These are phyloP conservation scores for Palloptera scutellata DNA, from an alignment of 2,888 invertebrate species.

Conservation along the genomic window DNA sequence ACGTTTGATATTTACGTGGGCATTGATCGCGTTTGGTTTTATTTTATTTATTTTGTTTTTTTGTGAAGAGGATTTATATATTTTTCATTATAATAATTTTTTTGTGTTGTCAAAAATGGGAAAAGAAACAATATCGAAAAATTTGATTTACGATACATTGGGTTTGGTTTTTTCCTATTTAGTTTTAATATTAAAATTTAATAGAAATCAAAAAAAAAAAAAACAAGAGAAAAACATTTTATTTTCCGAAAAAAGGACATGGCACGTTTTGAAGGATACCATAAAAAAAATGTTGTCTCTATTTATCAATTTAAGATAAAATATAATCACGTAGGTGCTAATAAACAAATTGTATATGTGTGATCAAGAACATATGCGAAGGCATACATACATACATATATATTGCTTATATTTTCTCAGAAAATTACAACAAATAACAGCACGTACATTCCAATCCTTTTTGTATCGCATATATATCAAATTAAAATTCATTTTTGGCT, in stretches of 20 bases:
- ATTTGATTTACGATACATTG: slow-evolving; percentile 37
- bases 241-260: not conserved
- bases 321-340: slow-evolving; percentile 9
- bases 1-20: slow-evolving; percentile 8
- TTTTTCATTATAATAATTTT: no score
- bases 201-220: not conserved
- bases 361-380: not conserved
- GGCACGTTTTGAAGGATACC: no score
- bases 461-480: slow-evolving; percentile 25
- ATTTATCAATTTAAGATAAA: not conserved
- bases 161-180: not conserved
- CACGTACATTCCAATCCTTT: slow-evolving; percentile 20
- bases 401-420: slow-evolving; percentile 21
- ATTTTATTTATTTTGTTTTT: slow-evolving; percentile 21
- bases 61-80: slow-evolving; percentile 31
- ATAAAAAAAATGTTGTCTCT: no score
- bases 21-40: slow-evolving; percentile 31
- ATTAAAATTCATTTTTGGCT: slow-evolving; percentile 14
- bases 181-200: slow-evolving; percentile 1
- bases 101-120: slow-evolving; percentile 64
- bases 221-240: not conserved
- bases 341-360: slow-evolving; percentile 27
- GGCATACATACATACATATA: slow-evolving; percentile 26
- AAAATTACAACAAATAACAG: slow-evolving; percentile 2
- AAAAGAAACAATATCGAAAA: slow-evolving; percentile 53